Base-by-base conservation (phyloP, 1,140 invertebrate species). In the Megalonaias nervosa region DNA sequence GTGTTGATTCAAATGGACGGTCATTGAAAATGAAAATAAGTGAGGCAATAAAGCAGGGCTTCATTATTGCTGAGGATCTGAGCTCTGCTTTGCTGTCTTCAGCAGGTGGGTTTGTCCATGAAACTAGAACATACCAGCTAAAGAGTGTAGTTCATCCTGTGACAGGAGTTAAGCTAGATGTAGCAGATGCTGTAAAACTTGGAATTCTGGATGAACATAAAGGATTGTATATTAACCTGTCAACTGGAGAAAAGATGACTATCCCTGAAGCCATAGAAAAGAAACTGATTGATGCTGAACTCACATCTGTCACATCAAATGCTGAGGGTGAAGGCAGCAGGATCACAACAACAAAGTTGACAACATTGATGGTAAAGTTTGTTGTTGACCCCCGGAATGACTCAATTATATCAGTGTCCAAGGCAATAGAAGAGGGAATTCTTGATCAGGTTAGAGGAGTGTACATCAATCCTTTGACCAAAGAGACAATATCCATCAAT, bases 381-480 rank as follows among this genome's bases (percentile, higher is more conserved):
- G 96, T 97, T 9, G 90, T 94, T 17, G 97, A 99, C 92, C 95
- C 96, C 23, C 93, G 95, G 86, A 93, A 94, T 80, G 96, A 96
- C 75, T 94, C 96, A 84, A 90, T 93, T 2, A 85, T 99, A 1
- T 95, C 93, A 21, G 94, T 98, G 15, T 93, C 94, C 56, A 94
- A 98, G 91, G 97, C 97, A 1, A 92, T 99, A 6, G 92, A 95
- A 67, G 93, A 95, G 81, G 96, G 96, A 71, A 93, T 99, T 70
- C 90, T 99, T 75, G 96, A 98, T 92, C 92, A 94, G 6, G 91
- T 94, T 1, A 94, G 94, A 78, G 95, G 96, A 64, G 77, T 82
- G 19, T 91, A 91, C 64, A 92, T 93, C 72, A 95, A 98, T 92
- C 95, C 96, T 9, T 92, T 95, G 23, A 98, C 95, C n/a, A 94